Conservation (phyloP, 2,888 invertebrate genomes). For the Myopa testacea region DNA sequence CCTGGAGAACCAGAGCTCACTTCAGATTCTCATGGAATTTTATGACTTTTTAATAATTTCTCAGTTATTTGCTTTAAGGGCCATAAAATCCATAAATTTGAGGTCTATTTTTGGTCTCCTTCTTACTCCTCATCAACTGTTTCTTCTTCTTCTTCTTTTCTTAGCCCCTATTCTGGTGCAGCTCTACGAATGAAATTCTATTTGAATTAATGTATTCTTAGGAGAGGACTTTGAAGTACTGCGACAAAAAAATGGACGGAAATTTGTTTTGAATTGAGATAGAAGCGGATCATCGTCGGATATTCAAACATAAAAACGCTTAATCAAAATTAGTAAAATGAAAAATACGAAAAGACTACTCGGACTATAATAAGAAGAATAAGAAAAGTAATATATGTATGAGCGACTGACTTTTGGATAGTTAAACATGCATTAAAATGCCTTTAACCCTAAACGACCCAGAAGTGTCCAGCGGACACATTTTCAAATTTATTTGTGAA, state of each 20-base stretch:
- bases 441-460: no score
- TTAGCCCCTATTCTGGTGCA: neutral
- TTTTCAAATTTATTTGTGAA: no score
- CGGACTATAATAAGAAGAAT: neutral
- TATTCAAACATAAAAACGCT: neutral
- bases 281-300: neutral
- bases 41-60: constrained; percentile 34
- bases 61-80: constrained; percentile 11
- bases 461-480: no score
- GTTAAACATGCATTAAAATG: neutral
- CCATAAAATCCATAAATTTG: no score
- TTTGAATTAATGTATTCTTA: no score
- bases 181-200: no score
- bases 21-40: constrained; percentile 18
- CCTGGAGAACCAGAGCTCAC: neutral
- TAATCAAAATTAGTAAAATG: neutral
- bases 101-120: neutral
- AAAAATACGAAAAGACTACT: neutral
- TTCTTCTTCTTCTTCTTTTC: neutral
- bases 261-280: neutral
- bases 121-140: no score
- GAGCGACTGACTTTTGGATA: neutral
- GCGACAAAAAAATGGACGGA: neutral
- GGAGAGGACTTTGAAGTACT: constrained; percentile 4
- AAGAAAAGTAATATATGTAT: neutral